Evolutionary conservation across 2,888 invertebrate species (phyloP), one percentile per base, ranked within the genome.

Genomic region (Stomorhina lunata): DNA sequence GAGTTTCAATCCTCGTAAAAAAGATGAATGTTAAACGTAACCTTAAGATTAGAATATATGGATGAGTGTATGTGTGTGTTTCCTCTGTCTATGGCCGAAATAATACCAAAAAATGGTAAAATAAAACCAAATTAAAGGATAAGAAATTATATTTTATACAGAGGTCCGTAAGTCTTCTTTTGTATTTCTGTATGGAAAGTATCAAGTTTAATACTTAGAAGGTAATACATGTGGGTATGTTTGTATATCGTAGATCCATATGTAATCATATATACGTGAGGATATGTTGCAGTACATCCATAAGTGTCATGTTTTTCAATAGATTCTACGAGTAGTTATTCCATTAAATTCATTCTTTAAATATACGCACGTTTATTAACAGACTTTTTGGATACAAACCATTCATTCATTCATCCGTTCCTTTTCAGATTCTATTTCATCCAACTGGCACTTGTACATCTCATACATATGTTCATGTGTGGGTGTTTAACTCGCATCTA

Each of bases 261-360:
- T 73, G 59, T 53, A 20, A 59, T 15, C 4, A 72, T 45, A 50
- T 45, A 20, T 77, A n/a, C 57, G 37, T 68, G 37, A 25, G n/a
- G n/a, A n/a, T n/a, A 53, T 68, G 25, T 66, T 73, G 79, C 61
- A 79, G 73, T 25, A 88, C 87, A 88, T 88, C 87, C 86, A 88
- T 89, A 88, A 88, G 88, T 88, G 88, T 88, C 88, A 88, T 88
- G 88, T 88, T 88, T 86, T 87, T 85, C 87, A 34, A 53, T 65
- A 20, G 34, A 29, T 65, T 40, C 48, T 40, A 25, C 10, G 17
- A n/a, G 48, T 29, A n/a, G n/a, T 17, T 25, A 53, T 55, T 69
- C 22, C 27, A 29, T 45, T 55, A 85, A 87, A 86, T 87, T 88
- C 87, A 87, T 88, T 87, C 86, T 86, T 86, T 81, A 86, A 87